A percentile compares a stretch with the other conserved stretches of the same genome.
phyloP scores from a whole-genome alignment of 1,140 invertebrate species.

The Eulimnadia texana region DNA sequence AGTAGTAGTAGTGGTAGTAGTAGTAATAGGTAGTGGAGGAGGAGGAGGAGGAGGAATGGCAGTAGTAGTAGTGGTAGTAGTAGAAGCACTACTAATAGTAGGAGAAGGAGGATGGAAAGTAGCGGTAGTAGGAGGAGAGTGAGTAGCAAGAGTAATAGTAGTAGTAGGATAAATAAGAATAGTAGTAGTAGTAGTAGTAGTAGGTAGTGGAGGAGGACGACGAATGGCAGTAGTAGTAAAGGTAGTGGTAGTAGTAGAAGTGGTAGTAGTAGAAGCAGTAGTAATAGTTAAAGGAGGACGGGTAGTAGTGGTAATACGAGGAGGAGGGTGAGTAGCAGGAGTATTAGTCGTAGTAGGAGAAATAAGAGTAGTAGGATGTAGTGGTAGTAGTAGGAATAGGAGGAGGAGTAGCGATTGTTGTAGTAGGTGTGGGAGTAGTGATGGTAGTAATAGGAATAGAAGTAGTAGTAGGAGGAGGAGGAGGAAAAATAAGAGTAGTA shows the following conservation, averaged over 20 bases:
- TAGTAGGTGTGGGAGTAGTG: background rate
- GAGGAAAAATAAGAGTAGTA: slow-evolving; percentile 11
- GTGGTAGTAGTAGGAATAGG: background rate
- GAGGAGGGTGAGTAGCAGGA: background rate
- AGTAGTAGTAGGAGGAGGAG: background rate
- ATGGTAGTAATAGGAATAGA: slow-evolving; percentile 10
- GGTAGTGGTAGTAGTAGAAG: slow-evolving; percentile 3
- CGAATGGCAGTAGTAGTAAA: background rate
- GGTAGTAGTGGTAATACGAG: slow-evolving; percentile 11
- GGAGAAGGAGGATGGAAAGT: background rate
- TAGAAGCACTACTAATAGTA: slow-evolving; percentile 8
- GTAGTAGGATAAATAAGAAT: slow-evolving; percentile 11
- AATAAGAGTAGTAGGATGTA: slow-evolving; percentile 12
- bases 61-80: background rate
- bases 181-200: background rate
- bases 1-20: slow-evolving; percentile 13
- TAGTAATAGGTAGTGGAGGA: background rate
- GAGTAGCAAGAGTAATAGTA: too few relatives aligned
- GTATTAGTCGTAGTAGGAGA: background rate
- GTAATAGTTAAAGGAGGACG: too few relatives aligned
- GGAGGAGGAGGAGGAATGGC: background rate
- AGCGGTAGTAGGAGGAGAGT: background rate
- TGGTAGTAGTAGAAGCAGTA: background rate
- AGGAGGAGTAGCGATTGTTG: background rate
- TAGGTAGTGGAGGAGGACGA: background rate